Base-by-base conservation (phyloP, 2,888 invertebrate species). In the Nipponacmea schrenckii region DNA sequence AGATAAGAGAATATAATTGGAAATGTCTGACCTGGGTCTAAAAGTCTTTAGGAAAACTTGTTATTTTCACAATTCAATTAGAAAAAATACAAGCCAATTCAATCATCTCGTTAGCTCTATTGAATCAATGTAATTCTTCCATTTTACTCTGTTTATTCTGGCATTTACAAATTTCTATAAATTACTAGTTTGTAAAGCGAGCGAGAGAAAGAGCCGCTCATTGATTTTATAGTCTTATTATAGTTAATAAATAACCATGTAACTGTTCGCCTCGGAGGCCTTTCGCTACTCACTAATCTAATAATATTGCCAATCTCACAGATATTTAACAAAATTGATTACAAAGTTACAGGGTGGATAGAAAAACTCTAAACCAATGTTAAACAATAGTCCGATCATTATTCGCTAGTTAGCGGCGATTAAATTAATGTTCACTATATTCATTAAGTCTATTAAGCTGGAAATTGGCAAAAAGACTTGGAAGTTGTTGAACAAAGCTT, bases 71-170 rank as follows among this genome's bases (percentile, higher is more conserved):
- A 10, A 12, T 20, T 56, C 24, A 56, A 56, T 56, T 17, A 24
- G 24, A 56, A 24, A 20, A 12, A 24, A 12, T 20, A 24, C 20
- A 20, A 56, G 8, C 15, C 24, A 10, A 17, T 24, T 66, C 46
- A 56, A 63, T 62, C 31, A 15, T 63, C 78, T 76, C 72, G 76
- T 78, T 78, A 78, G 75, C 68, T 66, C 72, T 71, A 78, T 78
- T 76, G 78, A 76, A 71, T 71, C 74, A 67, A 75, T 76, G 71
- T 72, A 74, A 73, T 74, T 76, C 71, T 68, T 72, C 64, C 69
- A 78, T 74, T 78, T 70, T 74, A 74, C 74, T 75, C 75, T 78
- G 75, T 78, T 78, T 76, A 76, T 76, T 72, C 74, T 69, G 70
- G 71, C 74, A 78, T 78, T 78, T 78, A 76, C 75, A 72, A 76